Base-by-base conservation (phyloP, 2,888 invertebrate species). In the Lasioglossum leucozonium region DNA sequence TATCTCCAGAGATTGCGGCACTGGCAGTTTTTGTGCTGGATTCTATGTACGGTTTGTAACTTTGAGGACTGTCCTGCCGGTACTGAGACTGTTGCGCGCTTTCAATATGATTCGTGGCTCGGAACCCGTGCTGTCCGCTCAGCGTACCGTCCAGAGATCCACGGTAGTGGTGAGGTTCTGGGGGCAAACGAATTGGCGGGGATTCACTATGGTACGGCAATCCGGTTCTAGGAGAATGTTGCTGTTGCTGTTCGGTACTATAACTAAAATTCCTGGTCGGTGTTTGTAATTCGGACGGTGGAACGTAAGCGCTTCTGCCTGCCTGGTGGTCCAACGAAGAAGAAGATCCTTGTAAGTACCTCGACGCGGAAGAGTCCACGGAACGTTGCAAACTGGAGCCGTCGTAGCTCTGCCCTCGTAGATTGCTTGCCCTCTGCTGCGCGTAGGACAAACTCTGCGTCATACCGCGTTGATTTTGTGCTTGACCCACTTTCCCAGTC, bases 401-500 rank as follows among this genome's bases (percentile, higher is more conserved):
- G 77, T 95, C 95, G 75, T 94, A 95, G 77, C 94, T 94, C 30
- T 93, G 94, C 6, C 92, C 91, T 18, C 94, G 91, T 62, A 91
- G 88, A n/a, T 84, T 90, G 58, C 74, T 79, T 62, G 85, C 87
- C 73, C 91, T 85, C 79, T 90, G 90, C 79, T 92, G 89, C 0
- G 89, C 85, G 51, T 91, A 92, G 0, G 91, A 85, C 62, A 91
- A 86, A 86, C 86, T 90, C 77, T 91, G 92, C 0, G 84, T 67
- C 47, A 87, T 82, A 94, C 80, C 84, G n/a, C 92, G 91, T 79
- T 92, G 93, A 51, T 87, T 89, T 73, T 90, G 92, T n/a, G 79
- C 72, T 72, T 91, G 91, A 44, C 85, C 89, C n/a, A 93, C 89
- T 91, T 95, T 97, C n/a, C 97, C 97, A 22, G 97, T 97, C 98